Conservation (phyloP, 2,888 invertebrate genomes). For the Neria commutata region DNA sequence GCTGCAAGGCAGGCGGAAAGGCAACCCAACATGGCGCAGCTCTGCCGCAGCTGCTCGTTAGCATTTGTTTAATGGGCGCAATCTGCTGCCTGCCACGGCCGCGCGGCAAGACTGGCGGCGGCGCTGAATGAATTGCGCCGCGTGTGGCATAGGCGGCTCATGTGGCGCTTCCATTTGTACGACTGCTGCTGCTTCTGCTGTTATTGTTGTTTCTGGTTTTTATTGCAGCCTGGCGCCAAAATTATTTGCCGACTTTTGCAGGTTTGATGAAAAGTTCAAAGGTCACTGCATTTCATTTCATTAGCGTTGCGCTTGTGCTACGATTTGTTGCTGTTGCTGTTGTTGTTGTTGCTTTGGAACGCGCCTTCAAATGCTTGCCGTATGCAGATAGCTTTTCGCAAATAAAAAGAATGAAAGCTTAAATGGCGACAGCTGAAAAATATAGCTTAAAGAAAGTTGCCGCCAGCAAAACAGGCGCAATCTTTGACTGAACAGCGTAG, state of each 20-base stretch:
- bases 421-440: no score
- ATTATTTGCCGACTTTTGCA: background rate
- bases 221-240: conserved; percentile 2
- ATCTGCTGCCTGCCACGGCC: no score
- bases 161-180: background rate
- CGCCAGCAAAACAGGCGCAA: no score
- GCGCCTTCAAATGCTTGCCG: no score
- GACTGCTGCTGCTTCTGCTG: no score
- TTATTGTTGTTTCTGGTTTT: background rate
- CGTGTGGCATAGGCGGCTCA: background rate
- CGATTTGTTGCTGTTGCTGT: no score
- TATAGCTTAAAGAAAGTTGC: no score
- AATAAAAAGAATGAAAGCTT: no score
- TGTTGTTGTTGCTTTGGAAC: no score
- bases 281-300: background rate
- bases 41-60: background rate
- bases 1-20: background rate
- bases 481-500: no score
- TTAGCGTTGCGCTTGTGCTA: background rate
- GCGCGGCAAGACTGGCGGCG: background rate
- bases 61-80: conserved; percentile 1
- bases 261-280: conserved; percentile 1
- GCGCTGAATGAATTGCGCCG: background rate
- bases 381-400: no score
- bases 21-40: background rate